These are phyloP conservation scores for Tylochromis polylepis DNA, from an alignment of 2,113 vertebrate species.

Conservation along the genomic window DNA sequence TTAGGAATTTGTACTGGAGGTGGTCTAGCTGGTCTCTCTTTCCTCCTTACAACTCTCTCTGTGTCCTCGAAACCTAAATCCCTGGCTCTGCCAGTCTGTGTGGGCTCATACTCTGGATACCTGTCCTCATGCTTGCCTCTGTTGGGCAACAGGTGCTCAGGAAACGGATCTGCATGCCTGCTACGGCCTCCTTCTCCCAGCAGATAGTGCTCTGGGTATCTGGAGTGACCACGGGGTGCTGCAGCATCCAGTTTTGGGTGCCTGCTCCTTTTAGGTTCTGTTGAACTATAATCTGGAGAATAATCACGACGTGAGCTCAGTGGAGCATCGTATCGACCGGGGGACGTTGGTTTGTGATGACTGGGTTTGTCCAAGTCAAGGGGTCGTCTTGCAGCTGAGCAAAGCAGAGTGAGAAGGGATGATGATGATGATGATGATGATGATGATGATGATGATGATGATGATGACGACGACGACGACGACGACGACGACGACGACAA, in stretches of 20 bases:
- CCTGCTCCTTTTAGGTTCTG: conserved; percentile 48
- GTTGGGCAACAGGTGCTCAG: conserved; percentile 65
- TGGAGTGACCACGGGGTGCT: conserved; percentile 25
- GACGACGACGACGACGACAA: too few species aligned
- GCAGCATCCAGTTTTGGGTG: conserved; percentile 50
- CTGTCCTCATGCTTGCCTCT: conserved; percentile 64
- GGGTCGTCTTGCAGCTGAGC: conserved; percentile 39
- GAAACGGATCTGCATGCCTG: conserved; percentile 53
- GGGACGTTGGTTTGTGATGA: conserved; percentile 36
- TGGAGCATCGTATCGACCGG: conserved; percentile 1
- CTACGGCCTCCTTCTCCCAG: conserved; percentile 28
- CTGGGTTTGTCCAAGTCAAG: conserved; percentile 44
- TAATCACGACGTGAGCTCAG: conserved; percentile 11
- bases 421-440: neutral
- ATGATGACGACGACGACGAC: too few species aligned
- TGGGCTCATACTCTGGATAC: conserved; percentile 37
- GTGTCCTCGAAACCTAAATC: conserved; percentile 3
- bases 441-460: too few species aligned
- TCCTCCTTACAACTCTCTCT: conserved; percentile 53
- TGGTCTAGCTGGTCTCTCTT: conserved; percentile 64
- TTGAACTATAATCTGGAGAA: conserved; percentile 52
- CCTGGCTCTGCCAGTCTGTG: conserved; percentile 20
- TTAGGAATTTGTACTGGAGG: conserved; percentile 43
- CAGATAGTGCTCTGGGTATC: conserved; percentile 33
- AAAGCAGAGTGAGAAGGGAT: neutral